Conservation (phyloP, 2,113 vertebrate species). For the Tychaedon coryphoeus region DNA sequence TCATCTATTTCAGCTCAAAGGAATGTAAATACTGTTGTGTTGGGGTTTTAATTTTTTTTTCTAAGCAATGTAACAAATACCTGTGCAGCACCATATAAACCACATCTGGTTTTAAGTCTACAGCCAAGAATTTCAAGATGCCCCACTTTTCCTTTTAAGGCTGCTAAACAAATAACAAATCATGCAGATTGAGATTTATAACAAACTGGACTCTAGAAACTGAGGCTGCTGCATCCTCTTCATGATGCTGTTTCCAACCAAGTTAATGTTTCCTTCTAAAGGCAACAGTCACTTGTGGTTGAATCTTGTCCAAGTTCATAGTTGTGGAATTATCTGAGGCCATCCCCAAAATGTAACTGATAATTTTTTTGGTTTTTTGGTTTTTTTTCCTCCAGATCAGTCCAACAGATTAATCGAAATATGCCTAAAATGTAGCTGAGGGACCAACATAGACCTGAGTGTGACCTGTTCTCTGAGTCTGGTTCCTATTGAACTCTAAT, state of each 20-base stretch:
- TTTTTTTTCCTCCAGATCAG: neutral
- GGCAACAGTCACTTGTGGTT: neutral
- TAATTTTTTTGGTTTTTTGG: neutral
- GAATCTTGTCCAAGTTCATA: constrained; percentile 4
- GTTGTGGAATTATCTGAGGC: neutral
- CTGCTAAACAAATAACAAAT: constrained; percentile 17
- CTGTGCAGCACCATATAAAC: neutral
- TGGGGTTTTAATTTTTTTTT: neutral
- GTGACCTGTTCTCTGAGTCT: neutral
- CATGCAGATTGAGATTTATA: neutral
- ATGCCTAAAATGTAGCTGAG: constrained; percentile 5
- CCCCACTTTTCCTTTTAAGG: neutral
- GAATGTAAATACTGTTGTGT: constrained; percentile 13
- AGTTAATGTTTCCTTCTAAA: constrained; percentile 21
- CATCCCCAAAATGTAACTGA: neutral
- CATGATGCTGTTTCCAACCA: neutral
- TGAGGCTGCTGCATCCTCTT: neutral
- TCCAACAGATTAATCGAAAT: neutral
- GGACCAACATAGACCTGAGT: neutral
- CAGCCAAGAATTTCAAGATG: neutral
- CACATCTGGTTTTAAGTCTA: neutral
- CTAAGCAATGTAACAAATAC: neutral
- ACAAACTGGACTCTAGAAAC: neutral
- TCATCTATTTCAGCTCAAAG: neutral
- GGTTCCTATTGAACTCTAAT: neutral